Evolutionary conservation across 2,888 invertebrate species (phyloP).

Genomic region (Bhutanitis thaidina): DNA sequence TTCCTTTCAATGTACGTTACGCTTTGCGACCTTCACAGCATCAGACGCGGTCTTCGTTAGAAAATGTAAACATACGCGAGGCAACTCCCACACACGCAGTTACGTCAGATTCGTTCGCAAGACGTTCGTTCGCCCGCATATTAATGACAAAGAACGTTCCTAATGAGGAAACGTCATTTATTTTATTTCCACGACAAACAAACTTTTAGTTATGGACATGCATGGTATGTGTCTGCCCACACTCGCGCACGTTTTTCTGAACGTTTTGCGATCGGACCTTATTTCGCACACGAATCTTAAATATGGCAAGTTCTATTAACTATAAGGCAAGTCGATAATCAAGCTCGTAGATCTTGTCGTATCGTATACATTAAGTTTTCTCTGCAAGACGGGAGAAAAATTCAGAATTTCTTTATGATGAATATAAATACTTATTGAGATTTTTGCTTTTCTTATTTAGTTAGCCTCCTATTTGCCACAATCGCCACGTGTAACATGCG

Average conservation of each 20-base stretch:
- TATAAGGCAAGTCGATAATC: too few species aligned
- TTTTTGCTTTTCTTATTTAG: too few species aligned
- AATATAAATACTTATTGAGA: too few species aligned
- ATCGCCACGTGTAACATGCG: too few species aligned
- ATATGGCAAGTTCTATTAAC: too few species aligned
- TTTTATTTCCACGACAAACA: conserved; percentile 6
- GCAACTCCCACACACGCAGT: conserved; percentile 9
- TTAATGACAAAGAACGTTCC: conserved; percentile 1
- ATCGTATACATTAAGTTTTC: too few species aligned
- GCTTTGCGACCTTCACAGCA: conserved; percentile 11
- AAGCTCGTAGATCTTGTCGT: too few species aligned
- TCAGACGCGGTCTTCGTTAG: background rate
- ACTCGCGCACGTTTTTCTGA: background rate
- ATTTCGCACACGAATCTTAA: background rate
- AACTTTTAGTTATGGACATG: conserved; percentile 6
- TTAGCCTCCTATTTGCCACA: too few species aligned
- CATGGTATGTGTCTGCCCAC: conserved; percentile 9
- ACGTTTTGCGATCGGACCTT: background rate
- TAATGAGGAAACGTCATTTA: conserved; percentile 13
- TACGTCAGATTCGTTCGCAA: conserved; percentile 1
- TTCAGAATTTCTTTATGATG: too few species aligned
- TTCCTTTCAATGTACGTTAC: conserved; percentile 8
- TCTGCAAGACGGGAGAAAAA: too few species aligned
- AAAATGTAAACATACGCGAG: background rate
- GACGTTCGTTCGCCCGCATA: conserved; percentile 2